A percentile compares a stretch with the other conserved stretches of the same genome.
These are phyloP conservation scores for Neosilurus mollespiculum DNA, from an alignment of 2,797 vertebrate species.

Conservation along the genomic window DNA sequence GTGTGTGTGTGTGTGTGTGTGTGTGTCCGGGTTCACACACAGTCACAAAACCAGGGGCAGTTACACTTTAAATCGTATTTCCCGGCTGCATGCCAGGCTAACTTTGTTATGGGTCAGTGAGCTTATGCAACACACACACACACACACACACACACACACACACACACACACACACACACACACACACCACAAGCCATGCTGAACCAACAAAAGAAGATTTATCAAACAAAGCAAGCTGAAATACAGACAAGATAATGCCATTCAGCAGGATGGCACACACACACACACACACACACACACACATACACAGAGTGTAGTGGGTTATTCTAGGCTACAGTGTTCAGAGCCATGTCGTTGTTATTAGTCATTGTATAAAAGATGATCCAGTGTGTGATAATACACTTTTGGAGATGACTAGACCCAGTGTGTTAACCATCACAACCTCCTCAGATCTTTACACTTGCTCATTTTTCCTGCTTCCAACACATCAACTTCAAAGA, in stretches of 20 bases:
- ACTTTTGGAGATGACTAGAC: not conserved
- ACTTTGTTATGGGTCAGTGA: slow-evolving; percentile 33
- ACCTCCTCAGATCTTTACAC: not conserved
- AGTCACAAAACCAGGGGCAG: slow-evolving; percentile 14
- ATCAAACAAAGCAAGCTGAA: slow-evolving; percentile 5
- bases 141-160: slow-evolving; percentile 19
- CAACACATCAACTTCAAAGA: too few species aligned
- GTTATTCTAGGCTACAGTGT: slow-evolving; percentile 23
- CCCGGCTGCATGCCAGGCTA: slow-evolving; percentile 13
- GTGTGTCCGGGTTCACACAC: not conserved
- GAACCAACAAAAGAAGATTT: too few species aligned
- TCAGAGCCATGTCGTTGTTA: slow-evolving; percentile 13
- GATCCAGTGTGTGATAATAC: slow-evolving; percentile 40
- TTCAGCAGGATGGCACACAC: not conserved
- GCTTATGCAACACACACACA: slow-evolving; percentile 19
- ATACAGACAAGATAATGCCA: slow-evolving; percentile 1
- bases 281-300: slow-evolving; percentile 9
- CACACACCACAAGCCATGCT: not conserved
- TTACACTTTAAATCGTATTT: slow-evolving; percentile 35
- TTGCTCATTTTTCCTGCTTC: not conserved
- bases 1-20: slow-evolving; percentile 2
- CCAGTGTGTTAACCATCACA: too few species aligned
- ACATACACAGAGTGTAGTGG: not conserved
- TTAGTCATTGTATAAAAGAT: slow-evolving; percentile 26
- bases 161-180: slow-evolving; percentile 15